These are phyloP conservation scores for Rhinoraja longicauda DNA, from an alignment of 2,797 vertebrate species.

Conservation along the genomic window DNA sequence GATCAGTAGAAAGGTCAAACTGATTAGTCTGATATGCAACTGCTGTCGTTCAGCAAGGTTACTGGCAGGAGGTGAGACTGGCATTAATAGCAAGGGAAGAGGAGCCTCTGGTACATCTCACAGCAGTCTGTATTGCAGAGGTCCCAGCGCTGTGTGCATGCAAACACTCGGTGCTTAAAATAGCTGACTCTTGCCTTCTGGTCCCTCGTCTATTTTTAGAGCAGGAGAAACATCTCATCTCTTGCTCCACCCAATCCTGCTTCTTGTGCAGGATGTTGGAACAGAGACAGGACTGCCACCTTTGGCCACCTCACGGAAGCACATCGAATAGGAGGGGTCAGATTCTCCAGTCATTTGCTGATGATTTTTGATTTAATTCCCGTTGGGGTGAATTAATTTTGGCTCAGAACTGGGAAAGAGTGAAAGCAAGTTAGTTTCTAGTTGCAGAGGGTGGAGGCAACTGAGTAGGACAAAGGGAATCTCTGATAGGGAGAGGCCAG, in stretches of 20 bases:
- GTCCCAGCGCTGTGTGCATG: background rate
- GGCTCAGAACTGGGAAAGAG: no score
- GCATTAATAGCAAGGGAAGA: background rate
- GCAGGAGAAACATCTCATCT: background rate
- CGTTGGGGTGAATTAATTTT: no score
- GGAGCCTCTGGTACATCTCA: conserved; percentile 14
- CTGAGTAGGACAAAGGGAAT: no score
- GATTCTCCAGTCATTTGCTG: background rate
- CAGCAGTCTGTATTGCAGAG: background rate
- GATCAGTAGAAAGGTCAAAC: background rate
- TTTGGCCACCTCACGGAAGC: background rate
- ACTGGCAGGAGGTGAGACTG: background rate
- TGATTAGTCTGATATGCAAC: background rate
- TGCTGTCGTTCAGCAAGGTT: background rate
- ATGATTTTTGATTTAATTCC: no score
- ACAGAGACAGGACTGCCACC: background rate
- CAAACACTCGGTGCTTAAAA: background rate
- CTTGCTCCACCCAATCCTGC: background rate
- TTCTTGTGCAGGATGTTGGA: background rate
- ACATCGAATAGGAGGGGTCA: background rate
- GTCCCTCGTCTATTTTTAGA: conserved; percentile 16
- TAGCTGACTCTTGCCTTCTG: conserved; percentile 2
- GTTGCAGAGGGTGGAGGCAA: no score
- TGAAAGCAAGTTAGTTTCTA: no score
- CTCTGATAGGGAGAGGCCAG: no score